Conservation (phyloP, 2,888 invertebrate species). For the Dilophus febrilis region DNA sequence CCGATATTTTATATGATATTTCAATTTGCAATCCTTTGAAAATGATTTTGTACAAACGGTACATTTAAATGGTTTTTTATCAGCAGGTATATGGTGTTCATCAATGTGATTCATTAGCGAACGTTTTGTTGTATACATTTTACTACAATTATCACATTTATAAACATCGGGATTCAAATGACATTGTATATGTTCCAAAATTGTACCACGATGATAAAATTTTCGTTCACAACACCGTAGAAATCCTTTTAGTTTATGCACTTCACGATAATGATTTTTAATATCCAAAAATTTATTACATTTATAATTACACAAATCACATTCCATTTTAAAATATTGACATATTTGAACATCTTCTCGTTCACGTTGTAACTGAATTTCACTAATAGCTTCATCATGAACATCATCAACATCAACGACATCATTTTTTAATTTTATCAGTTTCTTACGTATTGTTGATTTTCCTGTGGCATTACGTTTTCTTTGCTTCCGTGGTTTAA, state of each 20-base stretch:
- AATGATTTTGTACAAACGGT: conserved; percentile 11
- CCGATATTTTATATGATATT: conserved; percentile 16
- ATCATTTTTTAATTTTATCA: neutral
- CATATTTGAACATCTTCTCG: conserved; percentile 20
- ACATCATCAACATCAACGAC: neutral
- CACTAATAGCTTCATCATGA: neutral
- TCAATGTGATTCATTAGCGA: no score
- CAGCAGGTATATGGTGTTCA: no score
- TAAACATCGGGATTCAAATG: conserved; percentile 27
- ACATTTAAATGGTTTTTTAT: neutral
- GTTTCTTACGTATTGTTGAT: neutral
- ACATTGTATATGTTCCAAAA: conserved; percentile 25
- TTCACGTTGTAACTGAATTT: neutral
- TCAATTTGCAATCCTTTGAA: conserved; percentile 24
- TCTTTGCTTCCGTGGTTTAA: no score
- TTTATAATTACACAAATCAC: conserved; percentile 20
- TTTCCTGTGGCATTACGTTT: neutral
- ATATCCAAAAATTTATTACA: conserved; percentile 21
- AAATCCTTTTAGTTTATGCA: conserved; percentile 22
- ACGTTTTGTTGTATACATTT: no score
- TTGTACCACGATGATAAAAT: conserved; percentile 22
- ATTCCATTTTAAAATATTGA: conserved; percentile 22
- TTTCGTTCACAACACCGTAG: conserved; percentile 26
- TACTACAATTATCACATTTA: conserved; percentile 22
- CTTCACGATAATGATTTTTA: conserved; percentile 21